These are phyloP conservation scores for Apogon hyalosoma DNA, from an alignment of 2,797 vertebrate genomes.

Conservation along the genomic window DNA sequence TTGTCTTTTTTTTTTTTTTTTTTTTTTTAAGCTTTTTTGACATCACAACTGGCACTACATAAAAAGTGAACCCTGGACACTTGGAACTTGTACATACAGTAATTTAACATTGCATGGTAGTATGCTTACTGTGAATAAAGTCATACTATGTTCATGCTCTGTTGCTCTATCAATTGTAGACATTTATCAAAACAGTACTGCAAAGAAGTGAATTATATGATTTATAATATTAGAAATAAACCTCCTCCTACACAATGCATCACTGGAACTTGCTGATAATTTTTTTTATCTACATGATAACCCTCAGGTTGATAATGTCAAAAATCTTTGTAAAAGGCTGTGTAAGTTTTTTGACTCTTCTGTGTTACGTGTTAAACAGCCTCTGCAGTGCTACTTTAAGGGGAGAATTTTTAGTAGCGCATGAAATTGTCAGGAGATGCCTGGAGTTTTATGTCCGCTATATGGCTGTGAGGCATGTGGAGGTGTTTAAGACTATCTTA, in stretches of 20 bases:
- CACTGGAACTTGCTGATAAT: neutral
- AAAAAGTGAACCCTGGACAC: too few species aligned
- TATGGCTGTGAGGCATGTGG: conserved; percentile 49
- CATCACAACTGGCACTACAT: neutral
- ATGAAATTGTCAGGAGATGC: conserved; percentile 24
- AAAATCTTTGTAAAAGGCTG: neutral
- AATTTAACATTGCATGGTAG: too few species aligned
- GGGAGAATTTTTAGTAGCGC: conserved; percentile 12
- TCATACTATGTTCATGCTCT: too few species aligned
- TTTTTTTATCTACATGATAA: conserved; percentile 3
- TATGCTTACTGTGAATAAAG: too few species aligned
- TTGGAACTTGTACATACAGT: too few species aligned
- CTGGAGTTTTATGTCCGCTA: conserved; percentile 37
- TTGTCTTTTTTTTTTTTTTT: neutral
- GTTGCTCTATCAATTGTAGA: too few species aligned
- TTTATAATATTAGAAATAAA: neutral
- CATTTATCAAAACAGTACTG: too few species aligned
- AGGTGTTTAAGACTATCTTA: conserved; percentile 57
- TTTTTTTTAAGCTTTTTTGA: neutral
- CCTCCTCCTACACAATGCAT: conserved; percentile 2
- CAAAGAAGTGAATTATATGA: neutral
- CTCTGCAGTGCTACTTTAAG: neutral
- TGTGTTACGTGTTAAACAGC: conserved; percentile 2
- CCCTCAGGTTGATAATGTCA: conserved; percentile 3
- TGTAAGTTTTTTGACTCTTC: neutral